Evolutionary conservation across 2,113 vertebrate species (phyloP).

Genomic region (Pygoscelis antarcticus): DNA sequence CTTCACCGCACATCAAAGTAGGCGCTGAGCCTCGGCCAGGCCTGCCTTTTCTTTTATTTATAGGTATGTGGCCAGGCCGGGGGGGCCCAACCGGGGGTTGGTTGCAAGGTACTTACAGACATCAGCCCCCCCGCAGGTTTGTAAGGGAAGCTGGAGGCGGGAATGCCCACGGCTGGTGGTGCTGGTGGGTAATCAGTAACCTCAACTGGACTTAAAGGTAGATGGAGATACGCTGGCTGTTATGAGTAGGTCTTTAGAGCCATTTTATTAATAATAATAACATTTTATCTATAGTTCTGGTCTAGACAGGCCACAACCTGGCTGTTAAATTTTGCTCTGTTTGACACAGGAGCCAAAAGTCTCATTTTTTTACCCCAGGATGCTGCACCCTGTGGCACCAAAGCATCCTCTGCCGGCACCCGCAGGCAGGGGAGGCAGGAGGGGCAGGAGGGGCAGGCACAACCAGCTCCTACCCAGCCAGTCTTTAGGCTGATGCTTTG

Average conservation of each 20-base stretch:
- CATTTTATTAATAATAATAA: background rate
- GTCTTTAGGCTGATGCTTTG: background rate
- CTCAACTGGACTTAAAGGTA: background rate
- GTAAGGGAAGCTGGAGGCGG: background rate
- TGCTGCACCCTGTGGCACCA: background rate
- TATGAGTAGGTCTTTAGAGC: background rate
- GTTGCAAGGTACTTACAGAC: background rate
- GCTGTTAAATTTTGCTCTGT: background rate
- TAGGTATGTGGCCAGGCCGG: background rate
- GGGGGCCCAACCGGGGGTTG: too few species aligned
- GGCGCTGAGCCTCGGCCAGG: background rate
- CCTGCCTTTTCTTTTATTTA: background rate
- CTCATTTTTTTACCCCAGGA: background rate
- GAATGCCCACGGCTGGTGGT: accelerated
- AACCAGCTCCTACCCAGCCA: background rate
- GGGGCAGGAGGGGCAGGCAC: background rate
- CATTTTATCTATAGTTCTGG: background rate
- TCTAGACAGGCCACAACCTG: background rate
- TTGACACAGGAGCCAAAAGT: background rate
- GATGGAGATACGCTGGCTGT: background rate
- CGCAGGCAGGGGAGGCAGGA: background rate
- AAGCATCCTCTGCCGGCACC: background rate
- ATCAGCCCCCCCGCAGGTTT: accelerated
- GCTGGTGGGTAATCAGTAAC: background rate
- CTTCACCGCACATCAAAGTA: constrained; percentile 23